Percentiles rank a stretch among this genome's conserved stretches.
Evolutionary conservation across 2,113 vertebrate species (phyloP).

Genomic region (Oxyura jamaicensis): DNA sequence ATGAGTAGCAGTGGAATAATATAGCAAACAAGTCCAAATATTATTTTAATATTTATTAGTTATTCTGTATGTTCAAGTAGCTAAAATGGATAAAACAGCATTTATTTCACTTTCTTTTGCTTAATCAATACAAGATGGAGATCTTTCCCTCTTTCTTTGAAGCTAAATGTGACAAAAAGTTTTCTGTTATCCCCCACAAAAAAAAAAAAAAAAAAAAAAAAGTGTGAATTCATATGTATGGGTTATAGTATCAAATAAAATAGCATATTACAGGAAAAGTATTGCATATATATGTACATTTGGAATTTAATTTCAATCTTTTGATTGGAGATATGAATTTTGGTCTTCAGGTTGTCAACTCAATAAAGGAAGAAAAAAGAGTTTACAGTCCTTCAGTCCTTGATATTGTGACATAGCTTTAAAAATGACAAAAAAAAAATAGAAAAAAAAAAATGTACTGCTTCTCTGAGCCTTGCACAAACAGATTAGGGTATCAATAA

Average conservation of each 20-base stretch:
- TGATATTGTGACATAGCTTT: background rate
- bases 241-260: background rate
- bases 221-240: background rate
- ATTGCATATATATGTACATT: background rate
- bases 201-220: background rate
- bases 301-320: background rate
- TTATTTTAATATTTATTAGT: background rate
- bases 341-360: background rate
- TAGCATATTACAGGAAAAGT: background rate
- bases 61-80: background rate
- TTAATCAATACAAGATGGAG: background rate
- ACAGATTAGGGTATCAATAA: background rate
- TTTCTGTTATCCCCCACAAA: background rate
- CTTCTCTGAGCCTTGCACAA: background rate
- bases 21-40: background rate
- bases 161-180: background rate
- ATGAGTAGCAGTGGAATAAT: background rate
- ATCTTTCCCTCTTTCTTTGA: background rate
- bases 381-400: background rate
- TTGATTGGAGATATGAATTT: background rate
- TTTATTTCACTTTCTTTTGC: background rate
- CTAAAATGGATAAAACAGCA: background rate
- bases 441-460: background rate
- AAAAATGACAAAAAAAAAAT: background rate
- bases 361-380: background rate